A percentile compares a stretch with the other conserved stretches of the same genome.
Conservation (phyloP, 2,888 invertebrate genomes). For the Drosophila phalerata region DNA sequence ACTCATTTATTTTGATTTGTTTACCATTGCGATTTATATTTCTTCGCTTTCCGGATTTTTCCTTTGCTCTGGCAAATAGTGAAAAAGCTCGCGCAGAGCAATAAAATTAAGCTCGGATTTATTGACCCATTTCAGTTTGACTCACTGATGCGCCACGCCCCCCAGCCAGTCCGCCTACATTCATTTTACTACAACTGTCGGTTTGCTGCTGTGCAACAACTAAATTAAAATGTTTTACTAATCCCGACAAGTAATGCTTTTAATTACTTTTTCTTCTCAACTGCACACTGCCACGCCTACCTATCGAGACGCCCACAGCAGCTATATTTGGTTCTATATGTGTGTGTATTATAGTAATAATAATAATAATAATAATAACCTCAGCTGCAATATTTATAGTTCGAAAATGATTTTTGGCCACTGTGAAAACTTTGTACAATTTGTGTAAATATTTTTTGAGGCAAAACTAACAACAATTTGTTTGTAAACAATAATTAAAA, state of each 20-base stretch:
- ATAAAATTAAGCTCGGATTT: slow-evolving; percentile 81
- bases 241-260: slow-evolving; percentile 78
- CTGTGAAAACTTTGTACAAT: slow-evolving; percentile 16
- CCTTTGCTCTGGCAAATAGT: slow-evolving; percentile 40
- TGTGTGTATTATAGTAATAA: neutral
- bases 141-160: slow-evolving; percentile 46
- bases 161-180: neutral
- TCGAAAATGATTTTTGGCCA: slow-evolving; percentile 23
- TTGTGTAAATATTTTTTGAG: slow-evolving; percentile 6
- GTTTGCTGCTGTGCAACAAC: slow-evolving; percentile 72
- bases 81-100: slow-evolving; percentile 65
- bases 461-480: slow-evolving; percentile 6
- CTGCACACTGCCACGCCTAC: slow-evolving; percentile 51
- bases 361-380: slow-evolving; percentile 28
- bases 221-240: slow-evolving; percentile 79
- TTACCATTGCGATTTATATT: slow-evolving; percentile 81
- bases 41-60: slow-evolving; percentile 57
- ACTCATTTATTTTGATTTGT: slow-evolving; percentile 82
- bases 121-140: slow-evolving; percentile 80
- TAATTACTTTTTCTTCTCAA: slow-evolving; percentile 76
- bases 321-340: slow-evolving; percentile 8
- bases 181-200: slow-evolving; percentile 23
- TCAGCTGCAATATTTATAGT: slow-evolving; percentile 19
- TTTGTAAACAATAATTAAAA: slow-evolving; percentile 3
- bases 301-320: neutral